Evolutionary conservation across 92 coral and sea anemone species (phyloP), one percentile per base, ranked within the genome.

Genomic region (Nematostella vectensis): DNA sequence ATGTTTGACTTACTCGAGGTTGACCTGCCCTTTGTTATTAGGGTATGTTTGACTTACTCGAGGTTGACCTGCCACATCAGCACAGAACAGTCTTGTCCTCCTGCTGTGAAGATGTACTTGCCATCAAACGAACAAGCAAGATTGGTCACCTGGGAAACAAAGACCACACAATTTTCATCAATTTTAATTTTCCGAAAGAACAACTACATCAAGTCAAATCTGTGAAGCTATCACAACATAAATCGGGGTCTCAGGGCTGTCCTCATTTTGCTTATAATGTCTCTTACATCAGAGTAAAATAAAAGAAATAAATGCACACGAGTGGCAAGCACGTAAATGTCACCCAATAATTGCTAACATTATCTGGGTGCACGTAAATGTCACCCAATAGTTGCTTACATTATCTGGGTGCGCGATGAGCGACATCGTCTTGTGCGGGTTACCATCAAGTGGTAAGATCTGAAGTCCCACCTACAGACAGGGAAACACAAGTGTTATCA

Each of bases 351-450:
- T n/a, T n/a, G n/a, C n/a, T n/a, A n/a, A n/a, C n/a, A n/a, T n/a
- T n/a, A n/a, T n/a, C n/a, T n/a, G n/a, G n/a, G n/a, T n/a, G n/a
- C n/a, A n/a, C n/a, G n/a, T n/a, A n/a, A n/a, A n/a, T n/a, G n/a
- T n/a, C n/a, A n/a, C n/a, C n/a, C n/a, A n/a, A n/a, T n/a, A 6
- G 23, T 45, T 6, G 18, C 95, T 63, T 45, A 91, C 98, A 50
- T 83, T 82, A 25, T 85, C 88, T 25, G 98, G 98, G 74, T 91
- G 98, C 13, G 98, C 98, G 13, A 91, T 91, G 62, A 91, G 74
- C 3, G 98, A 94, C 98, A 91, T 91, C 28, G 94, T 71, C 62
- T 91, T 91, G 67, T 91, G 98, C 25, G 98, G 98, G 47, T 91
- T 91, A 1, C 98, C 98, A 78, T 91, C 98, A 18, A 91, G 74